Conservation (phyloP, 2,113 vertebrate species). For the Columbina picui region DNA sequence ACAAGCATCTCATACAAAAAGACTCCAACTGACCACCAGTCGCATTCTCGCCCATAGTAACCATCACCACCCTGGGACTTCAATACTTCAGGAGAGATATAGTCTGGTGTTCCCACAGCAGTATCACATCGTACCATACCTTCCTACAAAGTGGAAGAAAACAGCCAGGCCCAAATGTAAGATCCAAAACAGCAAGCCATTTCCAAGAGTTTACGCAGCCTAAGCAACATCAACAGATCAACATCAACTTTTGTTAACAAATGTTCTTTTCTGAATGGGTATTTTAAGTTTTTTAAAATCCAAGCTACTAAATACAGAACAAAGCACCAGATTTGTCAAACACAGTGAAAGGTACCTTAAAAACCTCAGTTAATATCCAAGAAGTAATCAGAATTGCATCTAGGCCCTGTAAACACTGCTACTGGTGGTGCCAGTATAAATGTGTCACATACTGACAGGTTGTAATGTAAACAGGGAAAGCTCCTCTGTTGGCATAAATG, state of each 20-base stretch:
- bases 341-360: background rate
- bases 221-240: background rate
- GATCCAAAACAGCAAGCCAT: background rate
- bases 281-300: background rate
- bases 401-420: background rate
- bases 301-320: background rate
- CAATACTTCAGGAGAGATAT: constrained; percentile 98
- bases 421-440: background rate
- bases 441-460: background rate
- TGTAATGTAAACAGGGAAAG: background rate
- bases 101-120: constrained; percentile 97
- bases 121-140: constrained; percentile 99
- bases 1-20: constrained; percentile 99
- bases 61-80: constrained; percentile 98
- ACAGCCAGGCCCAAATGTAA: background rate
- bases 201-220: background rate
- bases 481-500: background rate
- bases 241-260: background rate
- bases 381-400: background rate
- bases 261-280: background rate
- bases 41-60: constrained; percentile 96
- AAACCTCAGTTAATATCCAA: background rate
- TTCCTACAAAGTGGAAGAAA: constrained; percentile 77
- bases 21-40: constrained; percentile 99
- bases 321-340: background rate